Percentiles rank a stretch among this genome's conserved stretches.
phyloP scores from a whole-genome alignment of 2,113 vertebrate species.

The Gopherus flavomarginatus region DNA sequence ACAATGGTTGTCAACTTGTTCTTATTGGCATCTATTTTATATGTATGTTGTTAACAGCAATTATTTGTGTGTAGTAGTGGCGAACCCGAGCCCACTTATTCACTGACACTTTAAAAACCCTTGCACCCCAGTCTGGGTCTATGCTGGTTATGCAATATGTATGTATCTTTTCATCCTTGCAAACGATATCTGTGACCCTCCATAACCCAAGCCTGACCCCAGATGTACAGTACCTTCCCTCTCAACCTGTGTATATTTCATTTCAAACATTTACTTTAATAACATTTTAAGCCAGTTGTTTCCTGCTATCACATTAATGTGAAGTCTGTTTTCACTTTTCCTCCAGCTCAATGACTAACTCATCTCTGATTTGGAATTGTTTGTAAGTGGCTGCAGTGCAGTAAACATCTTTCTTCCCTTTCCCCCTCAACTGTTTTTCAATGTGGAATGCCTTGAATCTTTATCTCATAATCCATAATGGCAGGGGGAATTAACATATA shows the following conservation, averaged over 20 bases:
- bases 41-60: slow-evolving; percentile 5
- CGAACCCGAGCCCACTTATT: no score
- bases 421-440: not conserved
- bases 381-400: not conserved
- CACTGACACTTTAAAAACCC: no score
- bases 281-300: not conserved
- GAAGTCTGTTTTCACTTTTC: slow-evolving; percentile 40
- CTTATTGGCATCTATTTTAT: not conserved
- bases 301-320: not conserved
- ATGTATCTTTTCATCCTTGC: no score
- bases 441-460: not conserved
- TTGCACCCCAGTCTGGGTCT: no score
- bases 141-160: no score
- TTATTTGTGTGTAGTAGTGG: slow-evolving; percentile 6
- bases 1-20: not conserved
- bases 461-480: not conserved
- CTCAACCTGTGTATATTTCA: no score
- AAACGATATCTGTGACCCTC: no score
- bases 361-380: slow-evolving; percentile 13
- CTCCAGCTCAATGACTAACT: slow-evolving; percentile 3
- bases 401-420: not conserved
- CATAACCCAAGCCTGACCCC: no score
- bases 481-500: not conserved
- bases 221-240: no score
- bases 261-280: no score